Evolutionary conservation across 1,140 invertebrate species (phyloP).

Genomic region (Listronotus bonariensis): DNA sequence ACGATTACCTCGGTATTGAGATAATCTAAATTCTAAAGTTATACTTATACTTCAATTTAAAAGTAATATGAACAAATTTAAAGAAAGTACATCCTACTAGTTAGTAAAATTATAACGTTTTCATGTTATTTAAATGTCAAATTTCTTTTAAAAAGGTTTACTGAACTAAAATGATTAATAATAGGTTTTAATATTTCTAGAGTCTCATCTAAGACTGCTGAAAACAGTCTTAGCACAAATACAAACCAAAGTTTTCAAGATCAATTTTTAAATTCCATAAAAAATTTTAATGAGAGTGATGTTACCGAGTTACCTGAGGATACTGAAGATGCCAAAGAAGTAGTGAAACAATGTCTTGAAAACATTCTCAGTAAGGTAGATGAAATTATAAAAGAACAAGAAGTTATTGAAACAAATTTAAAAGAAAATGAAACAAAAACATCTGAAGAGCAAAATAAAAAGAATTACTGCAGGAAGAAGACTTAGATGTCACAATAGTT

Average conservation of each 20-base stretch:
- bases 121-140: too few relatives aligned
- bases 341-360: conserved; percentile 24
- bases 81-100: too few relatives aligned
- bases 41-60: too few relatives aligned
- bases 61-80: too few relatives aligned
- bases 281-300: conserved; percentile 1
- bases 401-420: background rate
- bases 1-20: too few relatives aligned
- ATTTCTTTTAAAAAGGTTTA: too few relatives aligned
- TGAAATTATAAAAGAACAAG: conserved; percentile 5
- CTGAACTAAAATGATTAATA: too few relatives aligned
- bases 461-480: conserved; percentile 16
- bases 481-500: conserved; percentile 21
- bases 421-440: background rate
- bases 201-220: background rate
- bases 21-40: too few relatives aligned
- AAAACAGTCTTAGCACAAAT: background rate
- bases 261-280: conserved; percentile 35
- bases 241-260: conserved; percentile 34
- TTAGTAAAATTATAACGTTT: too few relatives aligned
- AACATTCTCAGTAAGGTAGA: conserved; percentile 19
- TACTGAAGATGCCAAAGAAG: conserved; percentile 13
- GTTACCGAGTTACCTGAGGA: background rate
- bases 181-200: background rate
- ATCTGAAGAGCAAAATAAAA: conserved; percentile 8